Percentiles rank a stretch among this genome's conserved stretches.
These are phyloP conservation scores for Heliocidaris erythrogramma DNA, from an alignment of 35 echinoderm and acorn worm species.

Conservation along the genomic window DNA sequence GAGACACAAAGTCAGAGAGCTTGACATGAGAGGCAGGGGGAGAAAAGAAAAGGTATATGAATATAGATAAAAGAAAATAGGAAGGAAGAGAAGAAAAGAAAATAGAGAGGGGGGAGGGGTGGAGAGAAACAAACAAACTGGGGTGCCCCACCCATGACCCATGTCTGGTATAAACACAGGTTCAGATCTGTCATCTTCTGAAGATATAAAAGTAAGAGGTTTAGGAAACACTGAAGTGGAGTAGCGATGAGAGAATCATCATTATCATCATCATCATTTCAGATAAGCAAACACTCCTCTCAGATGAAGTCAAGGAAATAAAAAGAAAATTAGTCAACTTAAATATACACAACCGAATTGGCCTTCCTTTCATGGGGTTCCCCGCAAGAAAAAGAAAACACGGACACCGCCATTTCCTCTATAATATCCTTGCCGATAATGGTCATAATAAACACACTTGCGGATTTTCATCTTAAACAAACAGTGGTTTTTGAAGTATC, in stretches of 20 bases:
- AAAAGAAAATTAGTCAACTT: slow-evolving; percentile 30
- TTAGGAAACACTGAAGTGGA: background rate
- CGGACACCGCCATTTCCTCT: background rate
- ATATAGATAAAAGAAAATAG: too few relatives aligned
- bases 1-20: too few relatives aligned
- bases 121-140: too few relatives aligned
- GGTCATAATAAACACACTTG: slow-evolving; percentile 39
- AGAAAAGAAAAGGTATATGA: too few relatives aligned
- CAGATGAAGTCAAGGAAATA: background rate
- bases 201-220: slow-evolving; percentile 4
- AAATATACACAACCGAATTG: slow-evolving; percentile 21
- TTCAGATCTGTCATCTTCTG: background rate
- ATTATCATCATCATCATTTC: background rate
- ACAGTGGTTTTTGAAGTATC: slow-evolving; percentile 31
- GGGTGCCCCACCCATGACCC: background rate
- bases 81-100: too few relatives aligned
- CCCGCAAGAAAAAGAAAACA: background rate
- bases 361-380: background rate
- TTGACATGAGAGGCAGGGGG: too few relatives aligned
- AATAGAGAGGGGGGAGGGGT: too few relatives aligned
- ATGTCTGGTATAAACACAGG: background rate
- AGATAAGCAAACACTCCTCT: background rate
- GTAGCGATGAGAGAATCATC: slow-evolving; percentile 1
- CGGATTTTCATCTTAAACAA: slow-evolving; percentile 20
- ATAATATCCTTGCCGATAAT: background rate